Evolutionary conservation across 2,113 vertebrate genomes (phyloP), one percentile per base, ranked within the genome.

Genomic region (Plecotus auritus): DNA sequence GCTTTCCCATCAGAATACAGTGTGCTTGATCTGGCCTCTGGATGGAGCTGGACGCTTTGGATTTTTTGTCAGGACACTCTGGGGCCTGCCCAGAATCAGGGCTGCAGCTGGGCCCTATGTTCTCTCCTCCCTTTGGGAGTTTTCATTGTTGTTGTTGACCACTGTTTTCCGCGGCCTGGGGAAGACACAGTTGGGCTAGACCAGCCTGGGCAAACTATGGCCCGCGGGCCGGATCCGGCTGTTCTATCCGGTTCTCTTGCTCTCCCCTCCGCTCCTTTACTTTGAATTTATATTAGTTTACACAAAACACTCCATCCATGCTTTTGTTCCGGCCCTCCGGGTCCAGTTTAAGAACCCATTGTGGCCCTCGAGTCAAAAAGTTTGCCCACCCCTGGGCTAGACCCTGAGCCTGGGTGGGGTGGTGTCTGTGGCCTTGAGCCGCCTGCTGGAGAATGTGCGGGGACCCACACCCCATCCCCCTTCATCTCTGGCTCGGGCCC

Each of bases 401-500:
- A 28, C 47, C 13, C 28, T 6, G n/a, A n/a, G 18, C 26, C 66
- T 20, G 3, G 3, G 4, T 18, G 51, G 23, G 59, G 59, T 4
- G 9, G 59, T 61, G 59, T 61, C 23, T 61, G 59, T 17, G 28
- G 17, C 61, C 22, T 2, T 12, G 9, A 17, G 14, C 61, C 2
- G 16, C 37, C 72, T 14, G 42, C 51, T 12, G 5, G 22, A 20
- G 17, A 2, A 22, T 1, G 28, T 12, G 8, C 22, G 1, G 35
- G 8, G 32, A 20, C 4, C 1, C 56, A 18, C 0, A 6, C 17
- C 11, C 4, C 20, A 32, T 42, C 18, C 12, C 28, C 37, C 5
- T 28, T 8, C 20, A 5, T n/a, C 5, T 35, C 40, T 18, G 32
- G 32, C 1, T 4, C 28, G 1, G 4, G 16, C 6, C 23, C 4